Conservation (phyloP, 2,113 vertebrate genomes). For the Aix galericulata region DNA sequence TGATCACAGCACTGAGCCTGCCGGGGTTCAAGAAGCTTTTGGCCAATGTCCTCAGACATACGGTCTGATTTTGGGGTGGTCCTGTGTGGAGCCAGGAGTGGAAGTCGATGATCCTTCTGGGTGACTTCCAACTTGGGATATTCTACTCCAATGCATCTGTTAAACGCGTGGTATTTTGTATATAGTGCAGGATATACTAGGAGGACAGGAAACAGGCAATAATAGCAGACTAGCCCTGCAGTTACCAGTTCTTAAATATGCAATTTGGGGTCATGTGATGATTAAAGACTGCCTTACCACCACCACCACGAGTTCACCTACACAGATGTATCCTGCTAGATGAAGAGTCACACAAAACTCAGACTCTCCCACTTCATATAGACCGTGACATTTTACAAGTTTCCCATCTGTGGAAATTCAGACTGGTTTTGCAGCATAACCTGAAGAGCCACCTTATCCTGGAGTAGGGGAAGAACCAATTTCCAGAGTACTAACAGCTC, state of each 20-base stretch:
- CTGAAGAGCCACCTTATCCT: neutral
- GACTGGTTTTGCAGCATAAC: neutral
- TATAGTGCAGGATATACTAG: accelerated
- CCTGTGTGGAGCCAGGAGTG: too few species aligned
- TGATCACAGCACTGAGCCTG: too few species aligned
- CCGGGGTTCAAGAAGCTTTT: too few species aligned
- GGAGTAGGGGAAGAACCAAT: neutral
- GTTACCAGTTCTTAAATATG: neutral
- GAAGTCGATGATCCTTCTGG: too few species aligned
- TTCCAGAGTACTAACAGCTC: neutral
- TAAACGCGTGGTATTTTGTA: neutral
- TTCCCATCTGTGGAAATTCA: neutral
- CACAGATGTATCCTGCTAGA: neutral
- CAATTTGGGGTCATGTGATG: neutral
- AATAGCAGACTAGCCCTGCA: neutral
- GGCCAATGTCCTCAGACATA: too few species aligned
- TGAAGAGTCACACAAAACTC: neutral
- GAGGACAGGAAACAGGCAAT: neutral
- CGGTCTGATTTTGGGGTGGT: too few species aligned
- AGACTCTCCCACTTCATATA: neutral
- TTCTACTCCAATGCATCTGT: neutral
- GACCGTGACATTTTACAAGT: neutral
- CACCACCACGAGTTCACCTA: neutral
- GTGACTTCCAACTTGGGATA: too few species aligned
- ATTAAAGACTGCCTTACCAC: neutral